Base-by-base conservation (phyloP, 2,888 invertebrate species). In the Aspidiotus rigidus region DNA sequence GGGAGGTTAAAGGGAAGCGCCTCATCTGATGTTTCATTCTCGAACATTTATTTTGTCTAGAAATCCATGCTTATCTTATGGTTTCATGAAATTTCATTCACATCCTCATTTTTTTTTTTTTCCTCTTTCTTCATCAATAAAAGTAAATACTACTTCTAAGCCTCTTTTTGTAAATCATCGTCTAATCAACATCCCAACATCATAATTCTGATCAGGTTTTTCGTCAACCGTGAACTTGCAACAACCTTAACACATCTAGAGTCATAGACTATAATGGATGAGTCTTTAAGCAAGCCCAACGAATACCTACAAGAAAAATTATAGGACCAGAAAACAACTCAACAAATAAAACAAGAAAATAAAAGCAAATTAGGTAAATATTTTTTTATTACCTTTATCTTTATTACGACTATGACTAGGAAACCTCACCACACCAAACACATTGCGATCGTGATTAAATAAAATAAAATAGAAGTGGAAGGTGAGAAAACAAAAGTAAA, bases 341-440 rank as follows among this genome's bases (percentile, higher is more conserved):
- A 28, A 28, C 16, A 59, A 59, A 16, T 42, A 66, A 66, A 39
- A 57, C 57, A n/a, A 59, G 17, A 2, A 15, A 66, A 66, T 44
- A 56, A 57, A 59, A 66, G 59, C 49, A 59, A 66, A 66, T 49
- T 66, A 42, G 42, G 40, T 9, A 59, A 16, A 57, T 66, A 66
- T 66, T 28, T 28, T 28, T 28, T 28, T 28, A 28, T 28, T 28
- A 28, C 28, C 28, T 28, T 28, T 28, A 28, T 28, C 42, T 66
- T 59, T 66, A 66, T 66, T 66, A 56, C 44, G 28, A 28, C 28
- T 66, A 66, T 66, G 66, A 66, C 66, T 66, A 66, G 66, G 59
- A 66, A 66, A 66, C 57, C 66, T 66, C 66, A 66, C 66, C 66
- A 66, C 66, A 66, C 66, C 66, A 59, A 66, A 66, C 59, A 59